Base-by-base conservation (phyloP, 2,888 invertebrate genomes). In the Sylvicola fuscatus region DNA sequence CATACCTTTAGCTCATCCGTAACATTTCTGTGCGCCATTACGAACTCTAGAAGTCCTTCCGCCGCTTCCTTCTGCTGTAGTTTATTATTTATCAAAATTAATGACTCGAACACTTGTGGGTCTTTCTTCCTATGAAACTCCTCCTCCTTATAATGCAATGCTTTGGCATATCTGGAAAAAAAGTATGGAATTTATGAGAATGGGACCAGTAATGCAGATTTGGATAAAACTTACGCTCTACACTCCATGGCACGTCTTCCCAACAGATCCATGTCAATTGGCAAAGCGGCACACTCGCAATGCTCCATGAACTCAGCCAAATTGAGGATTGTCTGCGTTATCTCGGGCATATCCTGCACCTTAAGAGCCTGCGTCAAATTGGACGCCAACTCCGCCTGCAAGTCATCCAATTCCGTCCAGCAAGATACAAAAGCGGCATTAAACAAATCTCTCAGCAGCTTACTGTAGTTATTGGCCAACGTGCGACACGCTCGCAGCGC, bases 301-400 rank as follows among this genome's bases (percentile, higher is more conserved):
- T 98, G 98, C 49, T 98, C 98, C 92, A 98, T 95, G 50, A 99
- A 99, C 57, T 98, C 98, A 0, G 95, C 95, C 41, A 99, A 63
- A 62, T 98, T 98, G 11, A 99, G 65, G 40, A 97, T 82, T 0
- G 92, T 90, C 50, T 95, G 95, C 0, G 92, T 93, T 32, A 95
- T 78, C 54, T 97, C 95, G 0, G 93, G 90, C 37, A 93, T 74
- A 51, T 93, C 93, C 3, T 89, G 87, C 0, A 92, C 87, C 39
- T 77, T 75, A 6, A 98, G 60, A 0, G 97, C 97, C 51, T 86
- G 80, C 46, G 87, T 80, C 21, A 98, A 60, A 21, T 84, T 86
- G 36, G 71, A 68, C 7, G 93, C 79, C 2, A 98, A 64, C 48
- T 92, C 89, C 29, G 74, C 68, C 42, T 90, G 86, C 38, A 82